phyloP scores from a whole-genome alignment of 2,888 invertebrate species.

The Chromoteleia sp. region DNA sequence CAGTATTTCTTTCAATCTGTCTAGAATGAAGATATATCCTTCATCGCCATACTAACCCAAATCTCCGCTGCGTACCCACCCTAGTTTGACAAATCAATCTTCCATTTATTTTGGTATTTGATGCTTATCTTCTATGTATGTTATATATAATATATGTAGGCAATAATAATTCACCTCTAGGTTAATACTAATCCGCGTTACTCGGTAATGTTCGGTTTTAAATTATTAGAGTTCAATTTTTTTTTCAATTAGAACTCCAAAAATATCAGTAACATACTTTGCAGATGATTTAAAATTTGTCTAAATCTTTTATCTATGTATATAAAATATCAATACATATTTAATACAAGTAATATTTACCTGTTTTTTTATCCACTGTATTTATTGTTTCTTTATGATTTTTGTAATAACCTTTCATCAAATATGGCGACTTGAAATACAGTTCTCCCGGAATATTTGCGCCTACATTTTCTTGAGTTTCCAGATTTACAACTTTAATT shows the following conservation, averaged over 20 bases:
- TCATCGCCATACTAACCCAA: constrained; percentile 76
- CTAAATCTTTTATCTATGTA: background rate
- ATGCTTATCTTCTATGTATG: too few species aligned
- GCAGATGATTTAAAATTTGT: background rate
- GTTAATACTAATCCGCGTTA: too few species aligned
- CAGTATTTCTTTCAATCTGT: constrained; percentile 77
- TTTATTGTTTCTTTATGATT: constrained; percentile 56
- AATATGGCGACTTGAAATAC: constrained; percentile 40
- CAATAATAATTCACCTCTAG: too few species aligned
- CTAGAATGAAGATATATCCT: constrained; percentile 75
- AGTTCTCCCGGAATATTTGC: constrained; percentile 71
- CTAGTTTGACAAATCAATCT: constrained; percentile 38
- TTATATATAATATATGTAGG: too few species aligned
- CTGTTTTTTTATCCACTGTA: constrained; percentile 13
- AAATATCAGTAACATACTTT: too few species aligned
- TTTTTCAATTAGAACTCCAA: too few species aligned
- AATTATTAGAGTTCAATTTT: too few species aligned
- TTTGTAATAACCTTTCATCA: constrained; percentile 68
- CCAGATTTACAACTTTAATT: constrained; percentile 71
- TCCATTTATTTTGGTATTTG: background rate
- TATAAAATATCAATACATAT: background rate
- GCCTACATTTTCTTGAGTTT: constrained; percentile 64
- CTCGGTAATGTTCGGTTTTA: too few species aligned
- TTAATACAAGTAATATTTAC: constrained; percentile 11
- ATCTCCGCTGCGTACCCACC: constrained; percentile 79